Evolutionary conservation across 2,113 vertebrate species (phyloP), one percentile per base, ranked within the genome.

Genomic region (Colius striatus): DNA sequence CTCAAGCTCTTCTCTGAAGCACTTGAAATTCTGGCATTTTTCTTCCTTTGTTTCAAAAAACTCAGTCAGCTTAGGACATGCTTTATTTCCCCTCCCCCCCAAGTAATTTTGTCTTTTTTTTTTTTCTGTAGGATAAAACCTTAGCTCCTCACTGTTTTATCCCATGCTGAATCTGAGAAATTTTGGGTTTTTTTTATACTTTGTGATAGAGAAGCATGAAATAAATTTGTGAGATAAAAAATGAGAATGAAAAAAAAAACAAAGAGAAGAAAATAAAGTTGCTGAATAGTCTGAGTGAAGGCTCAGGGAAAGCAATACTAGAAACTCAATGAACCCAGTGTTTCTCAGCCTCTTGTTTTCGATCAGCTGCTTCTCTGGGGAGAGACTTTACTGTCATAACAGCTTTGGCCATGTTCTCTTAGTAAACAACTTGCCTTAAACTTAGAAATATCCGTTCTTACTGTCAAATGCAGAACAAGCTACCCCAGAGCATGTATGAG

Each of bases 381-480:
- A 83, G 11, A 86, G 57, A 10, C 13, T 26, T 88, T 73, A 71
- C 41, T 60, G 17, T 65, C 91, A 81, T 61, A 74, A 79, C 38
- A 73, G 27, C 13, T 92, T 84, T 89, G 61, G 79, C 70, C 50
- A 87, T 73, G 78, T 90, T 81, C 73, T 93, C 51, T 85, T 87
- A 21, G 32, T 70, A 90, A 92, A 94, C 32, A 86, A 63, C 88
- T 94, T 85, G 13, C 43, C 43, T 95, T 91, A 79, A 82, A 89
- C 54, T 89, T 50, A 67, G 22, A 73, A 93, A 78, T 92, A 53
- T 13, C 53, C 23, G 27, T 67, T 83, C 14, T 43, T 1, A 0
- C 30, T 60, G 51, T 66, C 60, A 73, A 60, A 92, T 66, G 11
- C 19, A 70, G 62, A 91, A 73, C 6, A 2, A 92, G 9, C 23